These are phyloP conservation scores for Brachionus rotundiformis DNA, from an alignment of 1,140 invertebrate species.

Conservation along the genomic window DNA sequence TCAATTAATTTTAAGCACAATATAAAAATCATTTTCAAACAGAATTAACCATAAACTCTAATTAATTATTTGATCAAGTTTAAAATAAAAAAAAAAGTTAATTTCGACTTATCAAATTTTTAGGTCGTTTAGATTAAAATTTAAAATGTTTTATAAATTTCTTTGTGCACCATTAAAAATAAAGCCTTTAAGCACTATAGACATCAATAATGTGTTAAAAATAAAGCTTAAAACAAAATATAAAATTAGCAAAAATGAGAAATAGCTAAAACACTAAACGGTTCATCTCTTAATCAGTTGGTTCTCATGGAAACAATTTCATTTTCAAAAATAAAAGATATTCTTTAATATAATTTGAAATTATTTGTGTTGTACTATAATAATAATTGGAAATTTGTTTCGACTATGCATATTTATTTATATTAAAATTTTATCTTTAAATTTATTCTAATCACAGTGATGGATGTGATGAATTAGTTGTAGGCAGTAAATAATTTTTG, in stretches of 20 bases:
- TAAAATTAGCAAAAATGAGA: not conserved
- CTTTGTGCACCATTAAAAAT: slow-evolving; percentile 21
- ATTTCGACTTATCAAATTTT: not conserved
- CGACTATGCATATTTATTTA: slow-evolving; percentile 3
- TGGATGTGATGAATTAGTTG: not conserved
- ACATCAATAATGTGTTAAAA: not conserved
- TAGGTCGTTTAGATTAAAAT: not conserved
- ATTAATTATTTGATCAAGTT: not conserved
- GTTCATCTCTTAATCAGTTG: slow-evolving; percentile 44
- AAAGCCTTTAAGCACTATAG: not conserved
- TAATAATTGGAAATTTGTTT: not conserved
- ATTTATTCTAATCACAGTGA: slow-evolving; percentile 19
- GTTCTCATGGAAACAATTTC: slow-evolving; percentile 49
- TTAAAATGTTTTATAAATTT: not conserved
- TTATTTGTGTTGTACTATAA: slow-evolving; percentile 1
- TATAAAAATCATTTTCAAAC: not conserved
- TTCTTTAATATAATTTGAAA: not conserved
- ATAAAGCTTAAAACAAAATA: not conserved
- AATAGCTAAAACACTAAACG: slow-evolving; percentile 33
- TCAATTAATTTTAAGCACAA: not conserved
- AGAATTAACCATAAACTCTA: not conserved
- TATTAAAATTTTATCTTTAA: slow-evolving; percentile 8
- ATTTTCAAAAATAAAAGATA: not conserved
- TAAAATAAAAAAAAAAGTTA: too few relatives aligned
- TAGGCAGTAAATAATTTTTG: not conserved